phyloP scores from a whole-genome alignment of 2,888 invertebrate genomes.

The Tinea trinotella region DNA sequence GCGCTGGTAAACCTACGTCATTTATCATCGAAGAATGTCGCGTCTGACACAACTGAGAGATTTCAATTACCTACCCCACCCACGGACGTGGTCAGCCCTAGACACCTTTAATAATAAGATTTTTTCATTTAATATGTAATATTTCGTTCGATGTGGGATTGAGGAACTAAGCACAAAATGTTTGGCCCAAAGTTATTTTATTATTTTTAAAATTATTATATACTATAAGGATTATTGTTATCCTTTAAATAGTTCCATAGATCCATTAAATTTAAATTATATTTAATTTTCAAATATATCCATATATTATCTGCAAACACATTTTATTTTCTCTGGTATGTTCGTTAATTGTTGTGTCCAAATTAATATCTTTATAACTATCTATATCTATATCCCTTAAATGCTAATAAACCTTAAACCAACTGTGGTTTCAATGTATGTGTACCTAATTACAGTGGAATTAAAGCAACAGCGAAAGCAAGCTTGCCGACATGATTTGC shows the following conservation, averaged over 20 bases:
- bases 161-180: no score
- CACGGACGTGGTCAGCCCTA: not conserved
- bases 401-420: slow-evolving; percentile 15
- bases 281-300: no score
- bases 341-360: no score
- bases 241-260: no score
- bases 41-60: slow-evolving; percentile 35
- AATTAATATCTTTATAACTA: not conserved
- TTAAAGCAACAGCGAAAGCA: slow-evolving; percentile 3
- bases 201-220: no score
- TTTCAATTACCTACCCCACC: slow-evolving; percentile 43
- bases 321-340: no score
- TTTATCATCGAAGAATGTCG: slow-evolving; percentile 42
- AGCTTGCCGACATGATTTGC: slow-evolving; percentile 16
- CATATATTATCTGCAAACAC: no score
- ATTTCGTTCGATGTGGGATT: no score
- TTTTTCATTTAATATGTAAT: no score
- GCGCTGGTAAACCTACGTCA: slow-evolving; percentile 27
- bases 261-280: no score
- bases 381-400: not conserved
- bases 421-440: slow-evolving; percentile 10
- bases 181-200: no score
- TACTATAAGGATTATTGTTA: no score
- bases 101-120: not conserved
- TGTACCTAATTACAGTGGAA: slow-evolving; percentile 16